A percentile compares a stretch with the other conserved stretches of the same genome.
phyloP scores from a whole-genome alignment of 1,140 invertebrate genomes.

The Alviniconcha marisindica region DNA sequence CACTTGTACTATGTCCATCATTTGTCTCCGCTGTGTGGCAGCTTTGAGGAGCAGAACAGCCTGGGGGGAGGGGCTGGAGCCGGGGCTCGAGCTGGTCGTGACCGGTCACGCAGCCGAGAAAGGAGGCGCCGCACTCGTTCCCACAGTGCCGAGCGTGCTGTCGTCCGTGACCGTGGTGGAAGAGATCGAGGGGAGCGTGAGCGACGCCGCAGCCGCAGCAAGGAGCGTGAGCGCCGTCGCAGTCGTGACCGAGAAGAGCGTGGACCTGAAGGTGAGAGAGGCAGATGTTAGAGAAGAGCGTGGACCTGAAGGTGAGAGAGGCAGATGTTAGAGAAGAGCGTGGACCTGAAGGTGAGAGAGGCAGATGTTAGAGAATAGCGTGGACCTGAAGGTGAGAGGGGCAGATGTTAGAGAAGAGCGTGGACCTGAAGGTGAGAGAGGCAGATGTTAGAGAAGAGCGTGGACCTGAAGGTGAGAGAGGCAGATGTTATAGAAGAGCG shows the following conservation, averaged over 20 bases:
- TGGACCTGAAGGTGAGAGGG: not conserved
- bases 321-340: slow-evolving; percentile 1
- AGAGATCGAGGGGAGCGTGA: slow-evolving; percentile 68
- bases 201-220: slow-evolving; percentile 64
- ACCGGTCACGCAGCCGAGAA: slow-evolving; percentile 60
- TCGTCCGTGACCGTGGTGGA: slow-evolving; percentile 74
- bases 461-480: too few species aligned
- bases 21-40: slow-evolving; percentile 24
- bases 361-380: slow-evolving; percentile 13
- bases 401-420: not conserved
- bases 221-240: slow-evolving; percentile 62
- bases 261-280: slow-evolving; percentile 57
- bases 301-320: slow-evolving; percentile 12
- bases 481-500: too few species aligned
- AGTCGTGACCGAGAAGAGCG: slow-evolving; percentile 62
- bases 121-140: slow-evolving; percentile 58
- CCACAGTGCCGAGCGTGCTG: slow-evolving; percentile 69
- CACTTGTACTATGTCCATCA: slow-evolving; percentile 15
- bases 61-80: slow-evolving; percentile 50
- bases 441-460: not conserved
- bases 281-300: too few species aligned
- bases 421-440: not conserved
- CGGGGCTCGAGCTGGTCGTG: slow-evolving; percentile 65
- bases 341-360: not conserved
- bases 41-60: slow-evolving; percentile 67